phyloP scores from a whole-genome alignment of 2,888 invertebrate species.

The Anodontia alba region DNA sequence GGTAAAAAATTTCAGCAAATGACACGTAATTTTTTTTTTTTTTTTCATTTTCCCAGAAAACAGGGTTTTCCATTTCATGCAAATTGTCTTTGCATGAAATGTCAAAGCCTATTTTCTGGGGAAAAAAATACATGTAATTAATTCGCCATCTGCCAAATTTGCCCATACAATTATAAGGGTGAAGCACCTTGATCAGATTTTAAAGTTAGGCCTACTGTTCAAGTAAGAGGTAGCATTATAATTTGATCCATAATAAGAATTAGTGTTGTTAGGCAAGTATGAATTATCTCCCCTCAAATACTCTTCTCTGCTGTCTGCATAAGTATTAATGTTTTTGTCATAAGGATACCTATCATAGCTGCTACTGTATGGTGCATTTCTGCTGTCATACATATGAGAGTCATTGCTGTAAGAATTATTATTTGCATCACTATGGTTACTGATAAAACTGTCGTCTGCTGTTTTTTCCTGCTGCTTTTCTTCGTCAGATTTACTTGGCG shows the following conservation, averaged over 20 bases:
- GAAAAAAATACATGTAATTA: too few relatives aligned
- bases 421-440: slow-evolving; percentile 32
- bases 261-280: not conserved
- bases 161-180: too few relatives aligned
- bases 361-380: not conserved
- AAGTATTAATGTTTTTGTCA: not conserved
- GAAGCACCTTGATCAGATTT: slow-evolving; percentile 32
- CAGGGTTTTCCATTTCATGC: too few relatives aligned
- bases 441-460: slow-evolving; percentile 31
- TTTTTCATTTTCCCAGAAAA: too few relatives aligned
- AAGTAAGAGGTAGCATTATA: slow-evolving; percentile 46
- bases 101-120: too few relatives aligned
- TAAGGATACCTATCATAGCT: not conserved
- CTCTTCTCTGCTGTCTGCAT: not conserved
- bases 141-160: too few relatives aligned
- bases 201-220: slow-evolving; percentile 44
- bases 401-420: slow-evolving; percentile 15
- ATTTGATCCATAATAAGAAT: slow-evolving; percentile 22
- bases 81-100: too few relatives aligned
- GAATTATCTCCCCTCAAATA: slow-evolving; percentile 46
- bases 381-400: not conserved
- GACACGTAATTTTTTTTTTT: too few relatives aligned
- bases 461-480: slow-evolving; percentile 28
- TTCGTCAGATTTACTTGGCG: slow-evolving; percentile 51
- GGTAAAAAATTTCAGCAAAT: too few relatives aligned